Base-by-base conservation (phyloP, 2,113 vertebrate genomes). In the Dascyllus trimaculatus region DNA sequence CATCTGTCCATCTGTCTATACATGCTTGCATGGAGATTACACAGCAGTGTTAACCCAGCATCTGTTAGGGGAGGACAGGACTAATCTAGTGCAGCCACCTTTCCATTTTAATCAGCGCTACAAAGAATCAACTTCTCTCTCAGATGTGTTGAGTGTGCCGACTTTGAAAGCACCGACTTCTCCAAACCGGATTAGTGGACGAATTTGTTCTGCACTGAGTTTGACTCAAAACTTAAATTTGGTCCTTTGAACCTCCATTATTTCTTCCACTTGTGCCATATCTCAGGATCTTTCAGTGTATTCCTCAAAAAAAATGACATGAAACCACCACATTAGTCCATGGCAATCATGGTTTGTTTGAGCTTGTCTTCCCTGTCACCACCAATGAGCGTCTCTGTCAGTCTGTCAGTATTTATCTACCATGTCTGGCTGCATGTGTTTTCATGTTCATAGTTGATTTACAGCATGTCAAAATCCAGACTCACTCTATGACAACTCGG, bases 1-100 rank as follows among this genome's bases (percentile, higher is more conserved):
- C 89, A 88, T 91, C 86, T 86, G 85, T 85, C 89, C 86, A 53
- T 91, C 85, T 86, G 88, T 85, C 81, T 60, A 24, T 72, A 53
- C 77, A 63, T 71, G 70, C 79, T 51, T 52, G 62, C 43, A 70
- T 71, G 77, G 65, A 71, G 81, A 89, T 81, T 77, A 78, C 78
- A 79, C 65, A 48, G 77, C 68, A 80, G 83, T 38, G 85, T 78
- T 81, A 72, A 80, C 78, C 73, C 69, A 35, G 78, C 80, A 75
- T 82, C 85, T 91, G 89, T 75, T 63, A n/a, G 35, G 58, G 72
- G 79, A 72, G 71, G 63, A 75, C 71, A 24, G 65, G 60, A 57
- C 71, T 71, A 78, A 86, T 88, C 72, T 68, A 61, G 35, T 38
- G 69, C 57, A 49, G 49, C 78, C 69, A 84, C 82, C 56, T 89